phyloP scores from a whole-genome alignment of 2,113 vertebrate species.

The Myotis davidii region DNA sequence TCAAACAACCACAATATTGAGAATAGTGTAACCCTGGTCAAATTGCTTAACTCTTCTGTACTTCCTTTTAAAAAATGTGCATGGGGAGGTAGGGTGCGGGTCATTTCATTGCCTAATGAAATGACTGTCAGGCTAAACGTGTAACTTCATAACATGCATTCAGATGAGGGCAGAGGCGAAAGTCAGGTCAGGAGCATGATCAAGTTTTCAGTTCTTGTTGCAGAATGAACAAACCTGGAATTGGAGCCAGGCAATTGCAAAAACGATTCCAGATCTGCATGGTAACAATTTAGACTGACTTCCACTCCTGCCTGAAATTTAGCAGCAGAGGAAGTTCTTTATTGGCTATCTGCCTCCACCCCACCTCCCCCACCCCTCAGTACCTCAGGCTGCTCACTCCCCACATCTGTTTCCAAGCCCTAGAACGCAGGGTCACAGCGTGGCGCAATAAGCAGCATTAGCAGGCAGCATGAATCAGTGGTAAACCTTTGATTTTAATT shows the following conservation, averaged over 20 bases:
- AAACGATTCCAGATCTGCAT: conserved; percentile 53
- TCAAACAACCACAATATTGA: conserved; percentile 40
- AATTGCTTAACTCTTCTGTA: conserved; percentile 56
- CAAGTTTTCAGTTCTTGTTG: conserved; percentile 71
- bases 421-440: conserved; percentile 67
- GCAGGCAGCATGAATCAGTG: conserved; percentile 67
- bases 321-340: conserved; percentile 74
- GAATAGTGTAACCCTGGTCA: conserved; percentile 53
- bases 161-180: conserved; percentile 75
- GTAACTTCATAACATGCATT: conserved; percentile 64
- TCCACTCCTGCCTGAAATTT: conserved; percentile 57
- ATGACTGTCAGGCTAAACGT: conserved; percentile 46
- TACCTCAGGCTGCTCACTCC: conserved; percentile 62
- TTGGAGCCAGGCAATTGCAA: conserved; percentile 57
- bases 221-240: conserved; percentile 53
- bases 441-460: conserved; percentile 67
- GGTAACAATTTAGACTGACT: conserved; percentile 67
- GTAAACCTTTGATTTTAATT: conserved; percentile 72
- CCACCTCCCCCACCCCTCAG: conserved; percentile 48
- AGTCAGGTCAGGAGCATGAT: conserved; percentile 69
- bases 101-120: conserved; percentile 18
- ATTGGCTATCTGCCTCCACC: conserved; percentile 59
- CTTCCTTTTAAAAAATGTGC: conserved; percentile 63
- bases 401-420: conserved; percentile 76
- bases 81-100: not conserved